A percentile compares a stretch with the other conserved stretches of the same genome.
These are phyloP conservation scores for Nyctibius grandis DNA, from an alignment of 2,797 vertebrate genomes.

Conservation along the genomic window DNA sequence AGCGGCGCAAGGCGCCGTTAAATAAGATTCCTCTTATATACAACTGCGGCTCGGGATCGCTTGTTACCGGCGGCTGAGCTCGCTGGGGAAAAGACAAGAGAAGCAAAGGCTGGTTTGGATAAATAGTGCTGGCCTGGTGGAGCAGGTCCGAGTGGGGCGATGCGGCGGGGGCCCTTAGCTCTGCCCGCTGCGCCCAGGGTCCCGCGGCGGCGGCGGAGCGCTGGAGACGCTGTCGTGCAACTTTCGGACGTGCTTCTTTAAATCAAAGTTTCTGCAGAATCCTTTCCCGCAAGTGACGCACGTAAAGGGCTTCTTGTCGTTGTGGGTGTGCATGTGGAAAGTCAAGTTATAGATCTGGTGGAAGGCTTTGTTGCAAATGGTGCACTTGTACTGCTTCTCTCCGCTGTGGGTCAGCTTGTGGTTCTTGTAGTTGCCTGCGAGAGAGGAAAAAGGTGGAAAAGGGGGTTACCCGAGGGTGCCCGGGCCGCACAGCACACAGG, in stretches of 20 bases:
- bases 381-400: constrained; percentile 90
- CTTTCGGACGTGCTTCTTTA: constrained; percentile 91
- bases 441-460: neutral
- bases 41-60: constrained; percentile 61
- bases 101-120: constrained; percentile 69
- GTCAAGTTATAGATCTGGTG: constrained; percentile 91
- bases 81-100: constrained; percentile 39
- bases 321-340: constrained; percentile 93
- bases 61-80: constrained; percentile 39
- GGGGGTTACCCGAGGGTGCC: neutral
- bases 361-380: constrained; percentile 90
- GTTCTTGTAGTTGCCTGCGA: constrained; percentile 88
- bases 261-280: constrained; percentile 92
- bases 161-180: constrained; percentile 57
- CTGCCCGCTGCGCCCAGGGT: constrained; percentile 77
- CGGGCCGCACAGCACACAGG: neutral
- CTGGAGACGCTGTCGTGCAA: constrained; percentile 81
- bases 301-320: constrained; percentile 91
- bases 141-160: constrained; percentile 8
- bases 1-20: constrained; percentile 54
- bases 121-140: constrained; percentile 63
- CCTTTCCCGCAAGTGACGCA: constrained; percentile 89
- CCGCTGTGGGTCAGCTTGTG: constrained; percentile 91
- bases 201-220: constrained; percentile 59
- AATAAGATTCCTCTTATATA: constrained; percentile 74